phyloP scores from a whole-genome alignment of 2,797 vertebrate species.

The Spondyliosoma cantharus region DNA sequence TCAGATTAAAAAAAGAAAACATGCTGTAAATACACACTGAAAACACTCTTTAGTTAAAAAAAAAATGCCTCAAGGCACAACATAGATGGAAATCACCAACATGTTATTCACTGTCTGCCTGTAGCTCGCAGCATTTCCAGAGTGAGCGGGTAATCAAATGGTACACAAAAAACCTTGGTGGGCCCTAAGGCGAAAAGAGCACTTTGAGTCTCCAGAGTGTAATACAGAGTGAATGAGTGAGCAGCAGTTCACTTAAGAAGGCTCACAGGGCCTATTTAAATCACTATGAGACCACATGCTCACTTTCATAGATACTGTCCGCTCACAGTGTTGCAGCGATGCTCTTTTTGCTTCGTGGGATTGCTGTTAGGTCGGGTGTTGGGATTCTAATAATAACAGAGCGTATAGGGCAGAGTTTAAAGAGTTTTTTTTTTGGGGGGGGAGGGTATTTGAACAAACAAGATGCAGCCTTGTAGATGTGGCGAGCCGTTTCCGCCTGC shows the following conservation, averaged over 20 bases:
- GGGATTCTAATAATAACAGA: conserved; percentile 31
- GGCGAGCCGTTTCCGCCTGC: background rate
- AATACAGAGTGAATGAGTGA: conserved; percentile 67
- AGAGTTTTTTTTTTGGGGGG: background rate
- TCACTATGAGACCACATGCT: conserved; percentile 61
- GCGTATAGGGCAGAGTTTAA: background rate
- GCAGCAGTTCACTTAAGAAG: conserved; percentile 61
- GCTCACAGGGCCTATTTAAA: conserved; percentile 69
- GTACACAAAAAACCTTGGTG: conserved; percentile 73
- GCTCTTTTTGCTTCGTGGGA: conserved; percentile 67
- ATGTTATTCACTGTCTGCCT: conserved; percentile 65
- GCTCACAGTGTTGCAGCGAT: conserved; percentile 25
- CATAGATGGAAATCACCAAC: conserved; percentile 62
- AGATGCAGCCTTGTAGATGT: background rate
- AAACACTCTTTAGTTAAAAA: conserved; percentile 45
- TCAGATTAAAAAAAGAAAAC: conserved; percentile 9
- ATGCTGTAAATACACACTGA: conserved; percentile 14
- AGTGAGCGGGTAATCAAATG: conserved; percentile 75
- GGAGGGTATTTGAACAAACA: background rate
- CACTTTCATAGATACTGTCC: conserved; percentile 48
- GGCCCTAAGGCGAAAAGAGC: conserved; percentile 74
- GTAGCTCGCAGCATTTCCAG: conserved; percentile 61
- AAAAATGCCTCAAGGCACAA: conserved; percentile 55
- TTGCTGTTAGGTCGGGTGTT: conserved; percentile 6
- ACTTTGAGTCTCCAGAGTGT: conserved; percentile 71